phyloP scores from a whole-genome alignment of 2,797 vertebrate genomes.

The Lophura swinhoii region DNA sequence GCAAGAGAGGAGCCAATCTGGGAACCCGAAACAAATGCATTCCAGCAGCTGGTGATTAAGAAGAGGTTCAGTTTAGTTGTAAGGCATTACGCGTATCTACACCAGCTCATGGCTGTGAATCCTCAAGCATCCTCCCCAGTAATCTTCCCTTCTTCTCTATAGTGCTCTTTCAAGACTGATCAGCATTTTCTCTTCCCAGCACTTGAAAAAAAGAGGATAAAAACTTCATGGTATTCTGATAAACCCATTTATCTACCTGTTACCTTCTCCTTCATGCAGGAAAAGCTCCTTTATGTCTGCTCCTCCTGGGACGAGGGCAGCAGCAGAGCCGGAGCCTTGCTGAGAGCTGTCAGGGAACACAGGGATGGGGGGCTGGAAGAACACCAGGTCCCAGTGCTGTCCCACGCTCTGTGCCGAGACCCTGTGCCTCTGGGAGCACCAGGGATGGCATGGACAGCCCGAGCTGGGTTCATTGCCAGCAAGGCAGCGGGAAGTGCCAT shows the following conservation, averaged over 20 bases:
- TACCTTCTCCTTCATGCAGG: not conserved
- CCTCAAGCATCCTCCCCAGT: not conserved
- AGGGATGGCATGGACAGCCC: not conserved
- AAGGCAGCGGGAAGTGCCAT: rapidly evolving
- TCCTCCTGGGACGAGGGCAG: not conserved
- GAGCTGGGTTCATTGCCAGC: rapidly evolving
- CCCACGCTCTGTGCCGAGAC: not conserved
- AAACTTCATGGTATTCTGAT: not conserved
- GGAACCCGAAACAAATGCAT: not conserved
- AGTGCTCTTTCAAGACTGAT: not conserved
- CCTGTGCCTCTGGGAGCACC: not conserved
- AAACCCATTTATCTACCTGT: not conserved
- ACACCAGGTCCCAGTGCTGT: not conserved
- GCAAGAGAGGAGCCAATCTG: not conserved
- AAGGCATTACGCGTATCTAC: not conserved
- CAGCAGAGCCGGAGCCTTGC: not conserved
- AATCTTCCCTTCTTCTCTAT: not conserved
- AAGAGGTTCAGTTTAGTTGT: not conserved
- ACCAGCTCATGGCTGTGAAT: not conserved
- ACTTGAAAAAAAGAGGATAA: not conserved
- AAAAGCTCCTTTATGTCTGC: not conserved
- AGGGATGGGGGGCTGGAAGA: not conserved
- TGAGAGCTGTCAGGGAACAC: rapidly evolving
- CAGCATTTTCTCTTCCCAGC: not conserved
- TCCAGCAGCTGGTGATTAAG: not conserved